These are phyloP conservation scores for Ganaspis brasiliensis DNA, from an alignment of 2,888 invertebrate species.

Conservation along the genomic window DNA sequence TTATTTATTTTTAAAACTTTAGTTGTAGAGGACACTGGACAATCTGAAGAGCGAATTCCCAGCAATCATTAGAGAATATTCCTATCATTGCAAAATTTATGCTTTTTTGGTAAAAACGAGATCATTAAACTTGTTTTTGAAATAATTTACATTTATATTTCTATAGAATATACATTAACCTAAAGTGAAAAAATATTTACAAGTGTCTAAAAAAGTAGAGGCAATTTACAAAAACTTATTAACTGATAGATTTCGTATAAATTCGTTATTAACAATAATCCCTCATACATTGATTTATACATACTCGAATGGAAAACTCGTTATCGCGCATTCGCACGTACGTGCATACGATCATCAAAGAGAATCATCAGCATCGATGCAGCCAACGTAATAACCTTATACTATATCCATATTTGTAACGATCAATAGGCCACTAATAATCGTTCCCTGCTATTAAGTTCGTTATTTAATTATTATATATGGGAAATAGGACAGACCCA, in stretches of 20 bases:
- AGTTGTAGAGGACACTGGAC: too few relatives aligned
- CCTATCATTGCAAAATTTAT: too few relatives aligned
- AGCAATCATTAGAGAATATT: too few relatives aligned
- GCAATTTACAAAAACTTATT: background rate
- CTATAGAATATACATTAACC: too few relatives aligned
- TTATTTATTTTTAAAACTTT: too few relatives aligned
- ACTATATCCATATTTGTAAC: slow-evolving; percentile 39
- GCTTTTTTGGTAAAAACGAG: too few relatives aligned
- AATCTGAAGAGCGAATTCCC: too few relatives aligned
- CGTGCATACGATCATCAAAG: slow-evolving; percentile 31
- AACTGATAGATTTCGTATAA: background rate
- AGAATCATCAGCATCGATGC: slow-evolving; percentile 38
- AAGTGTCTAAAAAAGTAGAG: background rate
- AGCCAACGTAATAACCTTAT: slow-evolving; percentile 35
- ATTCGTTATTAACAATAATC: slow-evolving; percentile 32
- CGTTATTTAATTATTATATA: slow-evolving; percentile 33
- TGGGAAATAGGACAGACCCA: background rate
- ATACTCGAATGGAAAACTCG: slow-evolving; percentile 7
- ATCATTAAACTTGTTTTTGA: too few relatives aligned
- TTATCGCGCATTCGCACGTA: slow-evolving; percentile 39
- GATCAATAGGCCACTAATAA: slow-evolving; percentile 40
- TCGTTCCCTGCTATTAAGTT: slow-evolving; percentile 23
- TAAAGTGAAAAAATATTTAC: too few relatives aligned
- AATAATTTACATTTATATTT: too few relatives aligned
- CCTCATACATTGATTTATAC: slow-evolving; percentile 34